Conservation (phyloP, 2,113 vertebrate genomes). For the Girardinichthys multiradiatus region DNA sequence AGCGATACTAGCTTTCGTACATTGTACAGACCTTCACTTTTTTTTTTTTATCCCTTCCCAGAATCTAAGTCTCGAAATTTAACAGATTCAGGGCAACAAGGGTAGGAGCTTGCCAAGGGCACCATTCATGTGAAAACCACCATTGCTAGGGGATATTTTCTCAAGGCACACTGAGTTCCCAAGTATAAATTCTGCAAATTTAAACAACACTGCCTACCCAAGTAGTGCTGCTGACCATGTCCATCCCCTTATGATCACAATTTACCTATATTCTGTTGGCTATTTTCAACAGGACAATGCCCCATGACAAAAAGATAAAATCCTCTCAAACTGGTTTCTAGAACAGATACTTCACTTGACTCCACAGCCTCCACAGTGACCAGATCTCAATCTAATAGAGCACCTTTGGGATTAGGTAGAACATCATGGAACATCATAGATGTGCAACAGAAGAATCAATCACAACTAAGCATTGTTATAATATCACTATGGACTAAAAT, state of each 20-base stretch:
- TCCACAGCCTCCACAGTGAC: background rate
- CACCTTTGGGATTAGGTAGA: too few species aligned
- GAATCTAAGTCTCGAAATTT: background rate
- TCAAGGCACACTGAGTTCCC: too few species aligned
- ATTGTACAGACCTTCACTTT: too few species aligned
- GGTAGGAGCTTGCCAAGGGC: too few species aligned
- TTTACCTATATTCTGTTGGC: background rate
- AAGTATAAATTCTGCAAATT: background rate
- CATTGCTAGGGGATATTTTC: too few species aligned
- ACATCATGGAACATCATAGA: background rate
- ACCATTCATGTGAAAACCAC: too few species aligned
- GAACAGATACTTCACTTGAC: background rate
- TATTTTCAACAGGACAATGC: background rate
- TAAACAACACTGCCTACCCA: too few species aligned
- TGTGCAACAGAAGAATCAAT: background rate
- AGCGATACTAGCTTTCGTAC: too few species aligned
- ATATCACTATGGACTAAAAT: background rate
- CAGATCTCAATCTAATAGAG: background rate
- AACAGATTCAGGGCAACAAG: too few species aligned
- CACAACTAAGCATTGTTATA: background rate
- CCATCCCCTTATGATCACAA: background rate
- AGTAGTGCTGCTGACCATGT: too few species aligned
- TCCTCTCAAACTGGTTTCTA: background rate
- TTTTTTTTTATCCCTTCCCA: background rate
- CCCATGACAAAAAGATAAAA: background rate